Percentiles rank a stretch among this genome's conserved stretches.
phyloP scores from a whole-genome alignment of 2,797 vertebrate species.

The Periophthalmus magnuspinnatus region DNA sequence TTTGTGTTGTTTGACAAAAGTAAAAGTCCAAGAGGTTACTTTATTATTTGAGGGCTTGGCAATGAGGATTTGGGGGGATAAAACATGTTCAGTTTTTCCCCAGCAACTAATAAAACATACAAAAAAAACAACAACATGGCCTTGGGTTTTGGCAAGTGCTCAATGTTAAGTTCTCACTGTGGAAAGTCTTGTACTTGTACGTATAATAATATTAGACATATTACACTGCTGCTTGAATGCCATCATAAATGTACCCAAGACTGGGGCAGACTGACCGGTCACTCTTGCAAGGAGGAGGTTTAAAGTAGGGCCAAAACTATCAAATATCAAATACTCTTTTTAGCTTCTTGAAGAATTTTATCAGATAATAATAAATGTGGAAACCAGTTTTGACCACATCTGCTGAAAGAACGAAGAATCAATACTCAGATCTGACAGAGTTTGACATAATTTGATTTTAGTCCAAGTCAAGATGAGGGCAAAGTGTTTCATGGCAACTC shows the following conservation, averaged over 20 bases:
- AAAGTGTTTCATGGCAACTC: slow-evolving; percentile 5
- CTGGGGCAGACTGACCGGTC: slow-evolving; percentile 44
- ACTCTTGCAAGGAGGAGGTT: not conserved
- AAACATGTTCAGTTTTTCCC: not conserved
- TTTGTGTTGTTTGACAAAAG: not conserved
- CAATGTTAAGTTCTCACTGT: slow-evolving; percentile 9
- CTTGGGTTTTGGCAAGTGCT: slow-evolving; percentile 29
- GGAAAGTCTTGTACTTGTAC: slow-evolving; percentile 1
- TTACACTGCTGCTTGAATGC: slow-evolving; percentile 57
- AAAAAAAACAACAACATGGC: not conserved
- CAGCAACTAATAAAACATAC: not conserved
- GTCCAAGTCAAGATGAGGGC: not conserved
- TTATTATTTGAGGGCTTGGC: not conserved
- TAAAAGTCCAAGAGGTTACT: not conserved
- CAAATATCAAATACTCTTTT: not conserved
- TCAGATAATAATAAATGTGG: not conserved
- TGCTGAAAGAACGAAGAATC: not conserved
- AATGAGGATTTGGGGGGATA: not conserved
- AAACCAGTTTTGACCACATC: not conserved
- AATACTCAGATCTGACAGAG: not conserved
- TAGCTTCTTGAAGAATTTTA: not conserved
- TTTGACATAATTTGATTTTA: slow-evolving; percentile 12
- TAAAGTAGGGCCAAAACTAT: not conserved
- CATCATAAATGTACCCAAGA: slow-evolving; percentile 63
- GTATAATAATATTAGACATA: slow-evolving; percentile 76